Base-by-base conservation (phyloP, 2,888 invertebrate genomes). In the Pristionchus japonicus region DNA sequence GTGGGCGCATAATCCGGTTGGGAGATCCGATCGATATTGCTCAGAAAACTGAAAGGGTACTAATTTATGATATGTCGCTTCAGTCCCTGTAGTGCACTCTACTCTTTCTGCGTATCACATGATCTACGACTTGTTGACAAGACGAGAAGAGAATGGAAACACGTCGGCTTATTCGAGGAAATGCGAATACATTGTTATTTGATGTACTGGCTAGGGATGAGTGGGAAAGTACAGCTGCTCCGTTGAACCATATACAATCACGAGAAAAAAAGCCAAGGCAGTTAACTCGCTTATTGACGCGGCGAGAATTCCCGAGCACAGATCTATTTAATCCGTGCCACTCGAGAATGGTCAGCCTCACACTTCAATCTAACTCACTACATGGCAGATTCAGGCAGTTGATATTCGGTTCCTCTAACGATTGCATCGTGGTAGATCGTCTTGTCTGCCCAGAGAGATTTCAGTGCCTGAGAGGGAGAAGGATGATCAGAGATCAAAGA, bases 371-470 rank as follows among this genome's bases (percentile, higher is more conserved):
- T 27, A 67, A 67, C 92, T 91, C 88, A 94, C 93, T 94, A 91
- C 83, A 91, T 89, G 17, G 92, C 93, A 57, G 93, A 93, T 88
- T 94, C 93, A 1, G 92, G 90, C 70, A 94, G 89, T 88, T 94
- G 94, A 89, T 89, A 94, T 88, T 94, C 94, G 74, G 92, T 91
- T 57, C 94, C 93, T 23, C 93, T 88, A 9, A 88, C 49, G 67
- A 92, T 77, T 7, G 92, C 93, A 34, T 89, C 91, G 15, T 88
- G 83, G 23, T 89, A 88, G 31, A 94, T 90, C 4, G 89, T 91
- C 61, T 88, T 90, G 86, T 94, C 94, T 13, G 89, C 88, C 93
- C 93, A 93, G 0, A 94, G 88, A 11, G 64, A 61, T 37, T 90
- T 90, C 64, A 94, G 87, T 11, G 93, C 92, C 89, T 88, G 82